Percentiles rank a stretch among this genome's conserved stretches.
Evolutionary conservation across 2,797 vertebrate species (phyloP).

Genomic region (Echiichthys vipera): DNA sequence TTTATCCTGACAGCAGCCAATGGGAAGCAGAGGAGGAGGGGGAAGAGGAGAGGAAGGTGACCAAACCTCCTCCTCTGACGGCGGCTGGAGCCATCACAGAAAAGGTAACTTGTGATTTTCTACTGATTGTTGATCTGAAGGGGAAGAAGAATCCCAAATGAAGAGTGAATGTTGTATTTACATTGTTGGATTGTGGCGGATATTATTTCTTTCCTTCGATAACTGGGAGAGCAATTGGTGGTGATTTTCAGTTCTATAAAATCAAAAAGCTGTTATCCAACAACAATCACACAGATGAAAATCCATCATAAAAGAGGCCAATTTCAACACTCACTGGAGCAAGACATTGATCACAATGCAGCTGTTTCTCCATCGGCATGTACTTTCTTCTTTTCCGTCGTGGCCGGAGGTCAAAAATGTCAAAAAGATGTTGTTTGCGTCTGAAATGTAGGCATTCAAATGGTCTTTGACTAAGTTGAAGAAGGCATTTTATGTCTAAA

Average conservation of each 20-base stretch:
- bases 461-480: too few species aligned
- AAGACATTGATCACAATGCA: background rate
- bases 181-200: too few species aligned
- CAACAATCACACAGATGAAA: too few species aligned
- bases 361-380: background rate
- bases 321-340: too few species aligned
- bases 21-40: conserved; percentile 85
- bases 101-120: conserved; percentile 71
- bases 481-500: too few species aligned
- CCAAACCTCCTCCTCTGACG: conserved; percentile 26
- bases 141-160: too few species aligned
- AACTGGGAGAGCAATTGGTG: too few species aligned
- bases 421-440: background rate
- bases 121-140: too few species aligned
- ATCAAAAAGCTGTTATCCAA: background rate
- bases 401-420: background rate
- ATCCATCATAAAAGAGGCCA: background rate
- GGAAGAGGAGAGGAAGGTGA: conserved; percentile 60
- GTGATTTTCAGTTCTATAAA: too few species aligned
- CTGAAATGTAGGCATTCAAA: background rate
- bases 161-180: too few species aligned
- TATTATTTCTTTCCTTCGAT: too few species aligned
- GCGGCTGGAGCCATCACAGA: conserved; percentile 72
- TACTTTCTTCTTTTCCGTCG: background rate
- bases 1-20: conserved; percentile 81